Conservation (phyloP, 2,888 invertebrate species). For the Andrena bucephala region DNA sequence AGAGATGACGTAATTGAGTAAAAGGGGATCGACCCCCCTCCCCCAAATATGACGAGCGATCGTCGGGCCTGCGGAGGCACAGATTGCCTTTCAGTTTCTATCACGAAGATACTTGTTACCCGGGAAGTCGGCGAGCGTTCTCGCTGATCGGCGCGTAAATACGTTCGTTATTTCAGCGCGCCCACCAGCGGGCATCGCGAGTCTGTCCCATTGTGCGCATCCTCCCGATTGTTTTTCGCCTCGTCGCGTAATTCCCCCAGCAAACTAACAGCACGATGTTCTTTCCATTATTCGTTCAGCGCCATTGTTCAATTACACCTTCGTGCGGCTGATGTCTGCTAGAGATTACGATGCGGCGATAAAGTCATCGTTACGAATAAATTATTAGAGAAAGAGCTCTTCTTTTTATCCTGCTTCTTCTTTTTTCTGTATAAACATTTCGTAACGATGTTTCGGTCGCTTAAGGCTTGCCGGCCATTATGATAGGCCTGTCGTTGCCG, state of each 20-base stretch:
- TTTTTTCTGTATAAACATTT: background rate
- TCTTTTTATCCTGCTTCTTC: background rate
- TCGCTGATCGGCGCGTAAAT: background rate
- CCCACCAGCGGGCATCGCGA: too few relatives aligned
- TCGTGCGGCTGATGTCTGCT: constrained; percentile 1
- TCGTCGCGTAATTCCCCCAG: background rate
- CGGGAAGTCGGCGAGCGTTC: constrained; percentile 5
- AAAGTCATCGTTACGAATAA: background rate
- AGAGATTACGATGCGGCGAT: constrained; percentile 3
- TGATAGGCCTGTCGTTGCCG: background rate
- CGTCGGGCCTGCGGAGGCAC: constrained; percentile 27
- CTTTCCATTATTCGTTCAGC: background rate
- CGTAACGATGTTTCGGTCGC: background rate
- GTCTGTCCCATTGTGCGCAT: background rate
- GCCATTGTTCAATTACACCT: background rate
- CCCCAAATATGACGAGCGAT: constrained; percentile 66
- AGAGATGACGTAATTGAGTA: constrained; percentile 65
- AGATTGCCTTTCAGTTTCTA: constrained; percentile 63
- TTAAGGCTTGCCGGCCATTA: background rate
- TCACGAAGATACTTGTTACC: constrained; percentile 19
- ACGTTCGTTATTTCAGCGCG: background rate
- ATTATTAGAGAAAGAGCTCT: background rate
- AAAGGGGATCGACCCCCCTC: constrained; percentile 65
- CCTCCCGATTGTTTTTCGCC: background rate
- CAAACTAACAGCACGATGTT: background rate